Percentiles rank a stretch among this genome's conserved stretches.
phyloP scores from a whole-genome alignment of 2,113 vertebrate genomes.

The Heterochromis multidens region DNA sequence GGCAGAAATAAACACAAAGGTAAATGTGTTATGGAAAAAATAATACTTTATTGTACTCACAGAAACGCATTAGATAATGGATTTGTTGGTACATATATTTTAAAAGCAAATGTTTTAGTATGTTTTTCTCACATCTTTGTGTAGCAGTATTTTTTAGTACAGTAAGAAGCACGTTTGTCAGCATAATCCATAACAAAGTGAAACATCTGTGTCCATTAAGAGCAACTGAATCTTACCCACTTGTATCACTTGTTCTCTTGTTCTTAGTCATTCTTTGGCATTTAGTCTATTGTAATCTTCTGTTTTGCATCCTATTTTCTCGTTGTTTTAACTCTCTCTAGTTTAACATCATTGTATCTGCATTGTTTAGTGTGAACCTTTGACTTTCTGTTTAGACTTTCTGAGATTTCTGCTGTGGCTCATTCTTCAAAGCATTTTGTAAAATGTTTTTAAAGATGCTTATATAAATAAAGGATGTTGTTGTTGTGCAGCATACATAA shows the following conservation, averaged over 20 bases:
- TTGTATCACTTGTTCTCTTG: background rate
- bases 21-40: fast-evolving
- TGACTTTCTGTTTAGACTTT: background rate
- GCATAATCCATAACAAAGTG: background rate
- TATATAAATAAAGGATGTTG: background rate
- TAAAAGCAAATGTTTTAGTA: fast-evolving
- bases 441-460: background rate
- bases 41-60: too few relatives aligned
- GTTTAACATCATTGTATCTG: background rate
- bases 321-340: background rate
- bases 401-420: background rate
- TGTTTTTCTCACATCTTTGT: background rate
- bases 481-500: background rate
- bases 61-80: background rate
- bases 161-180: background rate
- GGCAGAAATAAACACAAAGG: background rate
- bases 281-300: background rate
- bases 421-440: background rate
- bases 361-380: background rate
- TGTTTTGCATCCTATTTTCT: background rate
- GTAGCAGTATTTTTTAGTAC: too few relatives aligned
- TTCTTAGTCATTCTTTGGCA: fast-evolving
- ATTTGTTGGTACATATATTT: background rate
- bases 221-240: background rate
- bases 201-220: background rate